Conservation (phyloP, 2,113 vertebrate genomes). For the Elephantulus edwardii region DNA sequence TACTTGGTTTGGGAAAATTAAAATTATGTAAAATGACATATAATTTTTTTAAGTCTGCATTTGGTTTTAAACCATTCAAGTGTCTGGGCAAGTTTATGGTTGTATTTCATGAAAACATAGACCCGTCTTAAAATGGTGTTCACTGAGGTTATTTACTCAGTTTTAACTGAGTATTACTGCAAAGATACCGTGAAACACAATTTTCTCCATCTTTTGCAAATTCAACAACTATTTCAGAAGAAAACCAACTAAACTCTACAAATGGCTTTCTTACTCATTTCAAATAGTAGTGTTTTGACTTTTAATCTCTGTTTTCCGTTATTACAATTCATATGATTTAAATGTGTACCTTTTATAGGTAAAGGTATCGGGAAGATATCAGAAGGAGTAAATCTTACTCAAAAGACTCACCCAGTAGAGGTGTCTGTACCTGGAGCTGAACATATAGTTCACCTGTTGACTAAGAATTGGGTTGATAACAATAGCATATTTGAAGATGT, state of each 20-base stretch:
- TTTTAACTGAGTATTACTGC: not conserved
- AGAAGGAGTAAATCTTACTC: slow-evolving; percentile 89
- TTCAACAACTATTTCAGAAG: slow-evolving; percentile 4
- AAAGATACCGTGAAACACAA: slow-evolving; percentile 10
- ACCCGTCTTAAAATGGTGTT: slow-evolving; percentile 38
- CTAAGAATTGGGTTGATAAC: slow-evolving; percentile 92
- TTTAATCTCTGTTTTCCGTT: slow-evolving; percentile 47
- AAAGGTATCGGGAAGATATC: slow-evolving; percentile 89
- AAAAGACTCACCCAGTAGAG: slow-evolving; percentile 90
- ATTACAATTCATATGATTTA: slow-evolving; percentile 70
- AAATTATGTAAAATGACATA: not conserved
- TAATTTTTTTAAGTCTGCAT: not conserved
- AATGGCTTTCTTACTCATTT: not conserved
- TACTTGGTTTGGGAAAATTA: not conserved
- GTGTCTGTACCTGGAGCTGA: slow-evolving; percentile 90
- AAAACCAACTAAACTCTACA: not conserved
- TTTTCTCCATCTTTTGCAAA: slow-evolving; percentile 3
- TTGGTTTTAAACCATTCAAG: slow-evolving; percentile 30
- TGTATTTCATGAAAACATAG: slow-evolving; percentile 40
- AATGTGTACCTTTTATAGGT: slow-evolving; percentile 89
- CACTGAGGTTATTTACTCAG: slow-evolving; percentile 9
- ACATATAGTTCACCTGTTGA: slow-evolving; percentile 91
- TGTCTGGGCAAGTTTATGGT: slow-evolving; percentile 72
- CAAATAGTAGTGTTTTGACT: slow-evolving; percentile 57
- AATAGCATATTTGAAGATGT: slow-evolving; percentile 96